A percentile compares a stretch with the other conserved stretches of the same genome.
Conservation (phyloP, 2,113 vertebrate species). For the Platycercus adscitus region DNA sequence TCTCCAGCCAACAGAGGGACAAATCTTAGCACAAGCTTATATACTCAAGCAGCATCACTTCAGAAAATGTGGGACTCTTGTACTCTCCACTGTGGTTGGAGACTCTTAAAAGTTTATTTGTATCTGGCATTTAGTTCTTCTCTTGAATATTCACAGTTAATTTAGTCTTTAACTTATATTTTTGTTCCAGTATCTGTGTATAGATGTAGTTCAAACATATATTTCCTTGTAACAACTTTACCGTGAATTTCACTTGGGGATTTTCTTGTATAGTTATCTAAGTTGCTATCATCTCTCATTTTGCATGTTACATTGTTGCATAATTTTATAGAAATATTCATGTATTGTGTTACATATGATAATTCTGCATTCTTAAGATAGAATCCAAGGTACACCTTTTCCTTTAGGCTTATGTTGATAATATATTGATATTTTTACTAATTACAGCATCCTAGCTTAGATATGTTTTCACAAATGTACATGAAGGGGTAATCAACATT, state of each 20-base stretch:
- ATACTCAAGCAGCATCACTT: not conserved
- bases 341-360: not conserved
- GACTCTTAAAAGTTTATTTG: not conserved
- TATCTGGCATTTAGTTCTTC: not conserved
- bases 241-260: not conserved
- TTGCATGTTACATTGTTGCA: not conserved
- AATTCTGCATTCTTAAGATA: not conserved
- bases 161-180: not conserved
- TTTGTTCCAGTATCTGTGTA: not conserved
- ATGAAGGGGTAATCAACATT: conserved; percentile 18
- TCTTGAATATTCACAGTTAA: not conserved
- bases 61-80: not conserved
- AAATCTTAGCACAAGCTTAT: not conserved
- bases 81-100: not conserved
- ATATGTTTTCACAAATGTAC: not conserved
- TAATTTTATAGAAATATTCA: not conserved
- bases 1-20: not conserved
- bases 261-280: not conserved
- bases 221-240: not conserved
- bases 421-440: not conserved
- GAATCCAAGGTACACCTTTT: not conserved
- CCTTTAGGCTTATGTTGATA: not conserved
- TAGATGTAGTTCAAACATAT: not conserved
- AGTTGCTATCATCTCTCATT: accelerated
- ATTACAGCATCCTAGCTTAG: not conserved